Base-by-base conservation (phyloP, 2,797 vertebrate species). In the Fundulus diaphanus region DNA sequence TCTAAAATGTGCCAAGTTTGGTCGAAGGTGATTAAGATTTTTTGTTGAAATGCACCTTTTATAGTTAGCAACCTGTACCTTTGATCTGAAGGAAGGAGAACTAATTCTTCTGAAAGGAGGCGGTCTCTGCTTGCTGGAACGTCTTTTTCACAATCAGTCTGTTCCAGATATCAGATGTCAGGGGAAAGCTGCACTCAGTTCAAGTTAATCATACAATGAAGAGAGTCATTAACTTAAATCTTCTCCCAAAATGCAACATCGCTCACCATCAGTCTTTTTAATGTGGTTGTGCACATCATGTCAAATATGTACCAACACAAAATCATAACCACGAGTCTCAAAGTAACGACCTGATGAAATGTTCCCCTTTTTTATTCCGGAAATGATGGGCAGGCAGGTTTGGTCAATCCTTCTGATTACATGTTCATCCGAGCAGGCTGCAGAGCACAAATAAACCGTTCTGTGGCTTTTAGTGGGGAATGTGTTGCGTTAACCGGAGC, bases 391-490 rank as follows among this genome's bases (percentile, higher is more conserved):
- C 24, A 2, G 35, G 22, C 61, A 40, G 22, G 61, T 65, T 65
- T 24, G 22, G 35, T 42, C 24, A 65, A 7, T 65, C 35, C 13
- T 65, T 40, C 35, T 65, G 61, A 40, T 65, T 65, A 65, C 7
- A 65, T 63, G 59, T 37, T 37, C 59, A 63, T 33, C 22, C 24
- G 59, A 37, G n/a, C n/a, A n/a, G n/a, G n/a, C 59, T 61, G 61
- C 35, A 65, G 22, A 52, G 0, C 6, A 24, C 5, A n/a, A 65
- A 40, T 65, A 40, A 65, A 40, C 18, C 59, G 37, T 65, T 65
- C 13, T 24, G 35, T 65, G 61, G 37, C 7, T n/a, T 65, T 65
- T 15, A 65, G 22, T 65, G 20, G 31, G 61, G 40, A 40, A 65
- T 65, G 24, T 65, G 8, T 24, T 24, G 33, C 61, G n/a, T 40